Evolutionary conservation across 2,888 invertebrate species (phyloP).

Genomic region (Muscina levida): DNA sequence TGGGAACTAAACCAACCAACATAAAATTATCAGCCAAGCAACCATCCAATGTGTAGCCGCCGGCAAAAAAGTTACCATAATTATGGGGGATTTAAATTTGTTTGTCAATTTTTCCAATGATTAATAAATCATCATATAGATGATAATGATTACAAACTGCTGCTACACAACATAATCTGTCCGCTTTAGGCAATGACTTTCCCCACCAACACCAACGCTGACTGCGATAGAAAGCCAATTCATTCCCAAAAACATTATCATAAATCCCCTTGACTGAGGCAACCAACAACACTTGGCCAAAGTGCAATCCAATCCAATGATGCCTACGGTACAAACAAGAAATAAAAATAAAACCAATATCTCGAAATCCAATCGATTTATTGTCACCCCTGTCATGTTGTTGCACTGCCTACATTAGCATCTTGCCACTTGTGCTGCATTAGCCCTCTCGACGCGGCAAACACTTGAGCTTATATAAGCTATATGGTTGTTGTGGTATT

Average conservation of each 20-base stretch:
- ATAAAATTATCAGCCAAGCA: constrained; percentile 30
- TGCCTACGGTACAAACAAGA: not conserved
- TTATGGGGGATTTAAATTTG: constrained; percentile 48
- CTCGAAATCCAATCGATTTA: no score
- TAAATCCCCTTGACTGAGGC: no score
- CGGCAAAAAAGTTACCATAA: constrained; percentile 49
- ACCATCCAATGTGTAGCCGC: constrained; percentile 53
- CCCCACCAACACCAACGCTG: not conserved
- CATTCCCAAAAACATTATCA: not conserved
- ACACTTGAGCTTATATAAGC: constrained; percentile 47
- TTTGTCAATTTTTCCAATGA: constrained; percentile 49
- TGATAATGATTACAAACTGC: constrained; percentile 36
- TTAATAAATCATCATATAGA: constrained; percentile 48
- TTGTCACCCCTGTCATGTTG: no score
- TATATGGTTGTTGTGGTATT: not conserved
- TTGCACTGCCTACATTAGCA: no score
- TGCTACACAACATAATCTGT: not conserved
- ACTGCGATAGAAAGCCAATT: not conserved
- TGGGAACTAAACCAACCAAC: constrained; percentile 48
- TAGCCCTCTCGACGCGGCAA: constrained; percentile 74
- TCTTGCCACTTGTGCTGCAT: constrained; percentile 69
- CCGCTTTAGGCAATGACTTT: not conserved
- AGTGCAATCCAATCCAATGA: not conserved
- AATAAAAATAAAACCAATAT: no score
- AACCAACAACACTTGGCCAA: no score